Evolutionary conservation across 1,140 invertebrate species (phyloP).

Genomic region (Pseudomyrmex dendroicus): DNA sequence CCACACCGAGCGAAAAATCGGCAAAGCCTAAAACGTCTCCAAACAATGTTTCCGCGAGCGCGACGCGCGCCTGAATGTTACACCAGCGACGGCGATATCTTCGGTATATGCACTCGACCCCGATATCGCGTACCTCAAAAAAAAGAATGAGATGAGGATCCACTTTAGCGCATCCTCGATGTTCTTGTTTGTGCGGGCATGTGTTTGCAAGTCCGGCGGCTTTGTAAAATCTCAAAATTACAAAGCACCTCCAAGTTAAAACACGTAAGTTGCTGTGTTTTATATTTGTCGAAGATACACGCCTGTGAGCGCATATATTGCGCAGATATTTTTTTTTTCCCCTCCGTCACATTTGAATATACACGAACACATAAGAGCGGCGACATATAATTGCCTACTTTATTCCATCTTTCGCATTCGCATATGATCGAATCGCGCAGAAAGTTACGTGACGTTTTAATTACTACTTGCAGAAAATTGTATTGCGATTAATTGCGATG

Average conservation of each 20-base stretch:
- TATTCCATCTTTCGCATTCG: neutral
- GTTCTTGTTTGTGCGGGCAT: no score
- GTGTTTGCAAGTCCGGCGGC: no score
- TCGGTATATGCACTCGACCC: neutral
- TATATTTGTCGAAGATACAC: no score
- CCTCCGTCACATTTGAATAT: no score
- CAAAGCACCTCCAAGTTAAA: neutral
- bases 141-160: conserved; percentile 5
- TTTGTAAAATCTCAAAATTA: neutral
- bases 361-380: neutral
- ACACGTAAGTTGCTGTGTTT: no score
- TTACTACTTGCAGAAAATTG: conserved; percentile 2
- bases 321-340: neutral
- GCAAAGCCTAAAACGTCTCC: conserved; percentile 56
- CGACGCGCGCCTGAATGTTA: conserved; percentile 9
- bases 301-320: no score
- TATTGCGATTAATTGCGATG: neutral
- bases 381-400: conserved; percentile 4
- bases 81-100: neutral
- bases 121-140: conserved; percentile 34
- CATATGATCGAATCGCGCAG: neutral
- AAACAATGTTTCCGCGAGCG: conserved; percentile 19
- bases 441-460: conserved; percentile 39
- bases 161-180: no score
- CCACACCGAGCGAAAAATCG: conserved; percentile 41